Base-by-base conservation (phyloP, 2,113 vertebrate genomes). In the Blennius ocellaris region DNA sequence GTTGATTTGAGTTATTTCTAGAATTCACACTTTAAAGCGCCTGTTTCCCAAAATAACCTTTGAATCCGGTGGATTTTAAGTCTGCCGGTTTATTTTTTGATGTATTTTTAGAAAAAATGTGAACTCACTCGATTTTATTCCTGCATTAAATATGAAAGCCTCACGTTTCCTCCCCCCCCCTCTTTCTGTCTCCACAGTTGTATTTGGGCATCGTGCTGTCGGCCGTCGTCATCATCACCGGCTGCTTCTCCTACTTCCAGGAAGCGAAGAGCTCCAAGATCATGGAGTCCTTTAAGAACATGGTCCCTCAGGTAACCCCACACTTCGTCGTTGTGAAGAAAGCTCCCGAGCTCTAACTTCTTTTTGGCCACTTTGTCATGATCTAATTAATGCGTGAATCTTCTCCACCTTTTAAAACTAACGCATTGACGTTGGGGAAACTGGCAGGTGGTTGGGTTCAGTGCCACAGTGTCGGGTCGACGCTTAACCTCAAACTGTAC, bases 271-370 rank as follows among this genome's bases (percentile, higher is more conserved):
- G 96, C 88, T 97, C 96, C 56, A 96, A 96, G 89, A 97, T 97
- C 92, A 97, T 97, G 96, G 96, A 97, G 78, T 97, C 96, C 66
- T 97, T 97, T 81, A 97, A 97, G 91, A 97, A 97, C 92, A 97
- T 97, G 96, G 96, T 97, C 49, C 96, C 96, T 38, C 96, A 97
- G 96, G 96, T 96, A 82, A 82, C 59, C 10, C 4, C 9, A 36
- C 11, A 2, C 0, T 41, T 30, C n/a, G n/a, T n/a, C n/a, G n/a
- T n/a, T n/a, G 21, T 2, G 21, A 30, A 30, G 21, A 30, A 30
- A 30, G 21, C 21, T 30, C 21, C 4, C 21, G 21, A 4, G 21
- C 21, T 30, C 4, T 30, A 30, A 30, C 21, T 30, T 30, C 2
- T 30, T 30, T 30, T 30, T 30, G 21, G 2, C 4, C 21, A 30